Conservation (phyloP, 2,797 vertebrate genomes). For the Crocodylus rhombifer region DNA sequence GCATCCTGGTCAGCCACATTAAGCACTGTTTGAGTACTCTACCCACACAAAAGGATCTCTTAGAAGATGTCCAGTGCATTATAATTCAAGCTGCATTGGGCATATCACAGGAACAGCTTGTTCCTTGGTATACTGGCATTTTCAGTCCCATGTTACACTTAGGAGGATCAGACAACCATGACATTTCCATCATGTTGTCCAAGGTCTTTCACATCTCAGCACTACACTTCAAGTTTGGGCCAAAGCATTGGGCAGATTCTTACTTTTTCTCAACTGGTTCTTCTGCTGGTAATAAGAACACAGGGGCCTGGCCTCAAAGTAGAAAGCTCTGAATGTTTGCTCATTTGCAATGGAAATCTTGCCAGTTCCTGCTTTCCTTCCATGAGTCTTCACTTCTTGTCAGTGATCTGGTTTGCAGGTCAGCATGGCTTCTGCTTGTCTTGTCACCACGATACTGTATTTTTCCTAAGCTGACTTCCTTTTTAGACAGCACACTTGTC, state of each 20-base stretch:
- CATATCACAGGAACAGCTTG: background rate
- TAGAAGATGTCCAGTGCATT: background rate
- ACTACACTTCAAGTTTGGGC: background rate
- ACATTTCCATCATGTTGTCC: background rate
- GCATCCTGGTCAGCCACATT: background rate
- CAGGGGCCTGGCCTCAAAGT: background rate
- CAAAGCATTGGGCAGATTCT: background rate
- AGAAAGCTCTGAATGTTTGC: background rate
- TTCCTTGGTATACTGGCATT: background rate
- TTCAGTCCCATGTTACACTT: background rate
- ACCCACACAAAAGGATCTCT: background rate
- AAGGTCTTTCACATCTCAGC: slow-evolving; percentile 7
- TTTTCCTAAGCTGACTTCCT: background rate
- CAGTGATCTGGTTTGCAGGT: background rate
- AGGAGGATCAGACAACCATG: background rate
- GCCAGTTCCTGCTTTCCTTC: background rate
- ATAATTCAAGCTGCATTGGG: background rate
- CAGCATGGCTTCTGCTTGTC: background rate
- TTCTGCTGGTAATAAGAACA: background rate
- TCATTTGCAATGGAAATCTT: fast-evolving
- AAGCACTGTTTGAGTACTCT: background rate
- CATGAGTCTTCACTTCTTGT: fast-evolving
- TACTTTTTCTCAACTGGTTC: background rate
- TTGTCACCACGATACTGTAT: background rate
- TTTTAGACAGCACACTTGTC: background rate